Evolutionary conservation across 2,113 vertebrate species (phyloP).

Genomic region (Macrotus californicus): DNA sequence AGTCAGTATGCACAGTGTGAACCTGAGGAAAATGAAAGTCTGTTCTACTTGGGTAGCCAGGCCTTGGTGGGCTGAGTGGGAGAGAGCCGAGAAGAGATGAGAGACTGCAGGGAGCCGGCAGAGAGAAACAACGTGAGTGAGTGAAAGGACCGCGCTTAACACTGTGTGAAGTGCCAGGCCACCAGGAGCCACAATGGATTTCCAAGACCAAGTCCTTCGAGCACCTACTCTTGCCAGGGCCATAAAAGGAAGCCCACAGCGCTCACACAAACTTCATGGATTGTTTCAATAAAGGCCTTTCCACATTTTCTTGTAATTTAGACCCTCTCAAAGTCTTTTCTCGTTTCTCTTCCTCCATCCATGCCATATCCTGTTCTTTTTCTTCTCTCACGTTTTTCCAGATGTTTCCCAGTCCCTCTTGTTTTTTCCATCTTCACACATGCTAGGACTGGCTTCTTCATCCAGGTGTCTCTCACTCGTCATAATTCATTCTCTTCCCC

Average conservation of each 20-base stretch:
- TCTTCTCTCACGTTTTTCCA: not conserved
- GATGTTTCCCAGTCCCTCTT: not conserved
- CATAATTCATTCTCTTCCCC: not conserved
- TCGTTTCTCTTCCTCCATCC: not conserved
- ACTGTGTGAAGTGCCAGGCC: not conserved
- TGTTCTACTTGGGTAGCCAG: slow-evolving; percentile 31
- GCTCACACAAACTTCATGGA: not conserved
- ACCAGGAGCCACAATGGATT: not conserved
- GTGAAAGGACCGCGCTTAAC: not conserved
- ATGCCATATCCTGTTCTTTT: not conserved
- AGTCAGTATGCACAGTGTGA: slow-evolving; percentile 37
- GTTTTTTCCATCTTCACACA: not conserved
- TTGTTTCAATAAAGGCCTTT: not conserved
- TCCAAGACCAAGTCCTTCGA: not conserved
- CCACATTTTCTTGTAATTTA: not conserved
- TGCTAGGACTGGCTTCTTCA: not conserved
- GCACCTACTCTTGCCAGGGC: not conserved
- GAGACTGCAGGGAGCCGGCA: not conserved
- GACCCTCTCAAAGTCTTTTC: not conserved
- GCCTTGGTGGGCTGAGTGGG: not conserved
- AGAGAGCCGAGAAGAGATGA: not conserved
- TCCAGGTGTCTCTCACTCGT: not conserved
- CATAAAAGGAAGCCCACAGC: not conserved
- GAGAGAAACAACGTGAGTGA: not conserved
- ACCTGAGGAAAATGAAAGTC: slow-evolving; percentile 49